Conservation (phyloP, 2,797 vertebrate species). For the Sphenodon punctatus region DNA sequence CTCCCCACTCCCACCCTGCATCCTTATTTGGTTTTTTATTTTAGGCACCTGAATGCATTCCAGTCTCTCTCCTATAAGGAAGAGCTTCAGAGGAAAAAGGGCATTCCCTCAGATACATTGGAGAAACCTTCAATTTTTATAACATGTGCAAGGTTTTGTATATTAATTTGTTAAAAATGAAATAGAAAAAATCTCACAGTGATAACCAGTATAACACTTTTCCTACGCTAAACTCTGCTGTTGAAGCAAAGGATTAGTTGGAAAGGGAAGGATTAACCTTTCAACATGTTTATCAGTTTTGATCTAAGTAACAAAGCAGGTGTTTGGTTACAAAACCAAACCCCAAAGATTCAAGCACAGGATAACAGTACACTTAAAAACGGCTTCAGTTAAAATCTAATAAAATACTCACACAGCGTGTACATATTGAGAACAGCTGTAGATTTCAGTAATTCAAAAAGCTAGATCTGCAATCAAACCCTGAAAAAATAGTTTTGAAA, state of each 20-base stretch:
- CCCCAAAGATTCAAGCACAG: not conserved
- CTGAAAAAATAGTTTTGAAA: slow-evolving; percentile 8
- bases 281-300: slow-evolving; percentile 28
- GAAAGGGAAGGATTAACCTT: not conserved
- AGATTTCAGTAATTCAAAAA: not conserved
- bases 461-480: slow-evolving; percentile 25
- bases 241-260: not conserved
- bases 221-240: not conserved
- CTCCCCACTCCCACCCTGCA: not conserved
- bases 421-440: not conserved
- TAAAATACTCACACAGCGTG: not conserved
- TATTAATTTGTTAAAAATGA: not conserved
- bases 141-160: slow-evolving; percentile 20
- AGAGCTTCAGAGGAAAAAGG: not conserved
- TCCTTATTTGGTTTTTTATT: not conserved
- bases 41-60: not conserved
- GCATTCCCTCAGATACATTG: not conserved
- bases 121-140: not conserved
- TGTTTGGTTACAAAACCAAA: slow-evolving; percentile 28
- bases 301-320: slow-evolving; percentile 22
- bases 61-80: not conserved
- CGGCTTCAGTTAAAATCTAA: slow-evolving; percentile 12
- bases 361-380: slow-evolving; percentile 28
- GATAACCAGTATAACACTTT: not conserved
- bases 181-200: not conserved